Conservation (phyloP, 64 coral and sea anemone genomes). For the Montipora foliosa region DNA sequence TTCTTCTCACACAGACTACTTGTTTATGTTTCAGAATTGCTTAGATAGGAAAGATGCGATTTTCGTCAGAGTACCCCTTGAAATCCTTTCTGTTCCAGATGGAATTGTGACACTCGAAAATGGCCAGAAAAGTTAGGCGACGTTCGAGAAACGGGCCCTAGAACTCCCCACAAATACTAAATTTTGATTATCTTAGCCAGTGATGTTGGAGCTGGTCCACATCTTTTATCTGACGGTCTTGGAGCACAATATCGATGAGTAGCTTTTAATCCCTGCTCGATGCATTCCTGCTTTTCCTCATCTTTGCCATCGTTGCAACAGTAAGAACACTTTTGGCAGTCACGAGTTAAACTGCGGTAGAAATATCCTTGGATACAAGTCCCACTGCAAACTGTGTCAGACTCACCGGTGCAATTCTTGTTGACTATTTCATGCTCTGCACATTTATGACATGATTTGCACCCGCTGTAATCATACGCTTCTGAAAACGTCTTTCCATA, state of each 20-base stretch:
- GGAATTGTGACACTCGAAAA: too few species aligned
- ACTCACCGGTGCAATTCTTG: not conserved
- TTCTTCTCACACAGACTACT: too few species aligned
- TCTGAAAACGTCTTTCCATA: not conserved
- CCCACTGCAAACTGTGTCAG: not conserved
- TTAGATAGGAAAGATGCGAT: too few species aligned
- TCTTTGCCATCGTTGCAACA: slow-evolving; percentile 19
- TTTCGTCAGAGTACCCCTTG: too few species aligned
- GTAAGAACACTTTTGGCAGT: slow-evolving; percentile 12
- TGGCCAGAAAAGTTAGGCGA: too few species aligned
- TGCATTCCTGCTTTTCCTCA: not conserved
- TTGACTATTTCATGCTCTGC: not conserved
- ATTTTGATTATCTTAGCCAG: too few species aligned
- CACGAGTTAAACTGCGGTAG: not conserved
- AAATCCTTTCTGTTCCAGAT: too few species aligned
- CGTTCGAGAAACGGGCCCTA: too few species aligned
- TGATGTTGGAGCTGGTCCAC: not conserved
- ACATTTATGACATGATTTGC: not conserved
- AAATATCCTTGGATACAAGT: not conserved
- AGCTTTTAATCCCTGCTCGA: not conserved
- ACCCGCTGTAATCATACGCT: not conserved
- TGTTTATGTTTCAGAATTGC: too few species aligned
- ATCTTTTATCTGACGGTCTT: not conserved
- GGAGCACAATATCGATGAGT: not conserved
- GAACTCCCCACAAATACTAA: too few species aligned